A percentile compares a stretch with the other conserved stretches of the same genome.
Conservation (phyloP, 1,140 invertebrate genomes). For the Drosophila pachea region DNA sequence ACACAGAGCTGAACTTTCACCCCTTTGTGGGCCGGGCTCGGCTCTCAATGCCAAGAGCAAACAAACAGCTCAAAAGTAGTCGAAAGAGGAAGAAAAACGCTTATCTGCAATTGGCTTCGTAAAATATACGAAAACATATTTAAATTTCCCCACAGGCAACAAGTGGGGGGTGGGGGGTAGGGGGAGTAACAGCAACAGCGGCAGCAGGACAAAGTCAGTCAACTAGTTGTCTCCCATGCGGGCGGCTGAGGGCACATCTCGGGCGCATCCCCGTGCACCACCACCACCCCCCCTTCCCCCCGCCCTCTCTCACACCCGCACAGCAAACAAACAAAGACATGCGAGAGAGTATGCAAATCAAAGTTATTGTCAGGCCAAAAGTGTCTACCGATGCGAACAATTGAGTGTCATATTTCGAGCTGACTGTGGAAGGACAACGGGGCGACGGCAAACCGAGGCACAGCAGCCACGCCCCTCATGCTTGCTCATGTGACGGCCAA, state of each 20-base stretch:
- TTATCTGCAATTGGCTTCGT: constrained; percentile 72
- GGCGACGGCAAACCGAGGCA: neutral
- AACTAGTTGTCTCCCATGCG: constrained; percentile 50
- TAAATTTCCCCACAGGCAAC: constrained; percentile 68
- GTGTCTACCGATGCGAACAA: constrained; percentile 72
- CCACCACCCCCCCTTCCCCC: neutral
- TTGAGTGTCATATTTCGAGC: constrained; percentile 75
- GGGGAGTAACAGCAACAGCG: too few species aligned
- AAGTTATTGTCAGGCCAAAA: constrained; percentile 74
- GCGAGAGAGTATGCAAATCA: constrained; percentile 61
- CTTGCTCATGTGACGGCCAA: constrained; percentile 49
- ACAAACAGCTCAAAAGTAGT: constrained; percentile 48
- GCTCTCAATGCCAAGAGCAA: constrained; percentile 53
- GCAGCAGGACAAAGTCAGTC: constrained; percentile 33
- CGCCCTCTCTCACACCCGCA: neutral
- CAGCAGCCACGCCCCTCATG: neutral
- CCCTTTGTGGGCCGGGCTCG: constrained; percentile 14
- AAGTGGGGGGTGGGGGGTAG: constrained; percentile 64
- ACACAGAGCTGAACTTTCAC: neutral
- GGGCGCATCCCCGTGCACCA: too few species aligned
- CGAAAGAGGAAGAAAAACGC: constrained; percentile 58
- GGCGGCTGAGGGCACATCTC: constrained; percentile 26
- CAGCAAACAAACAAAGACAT: constrained; percentile 37
- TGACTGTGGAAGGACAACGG: constrained; percentile 60
- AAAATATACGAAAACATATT: constrained; percentile 63